Conservation (phyloP, 1,140 invertebrate genomes). For the Gerris buenoi region DNA sequence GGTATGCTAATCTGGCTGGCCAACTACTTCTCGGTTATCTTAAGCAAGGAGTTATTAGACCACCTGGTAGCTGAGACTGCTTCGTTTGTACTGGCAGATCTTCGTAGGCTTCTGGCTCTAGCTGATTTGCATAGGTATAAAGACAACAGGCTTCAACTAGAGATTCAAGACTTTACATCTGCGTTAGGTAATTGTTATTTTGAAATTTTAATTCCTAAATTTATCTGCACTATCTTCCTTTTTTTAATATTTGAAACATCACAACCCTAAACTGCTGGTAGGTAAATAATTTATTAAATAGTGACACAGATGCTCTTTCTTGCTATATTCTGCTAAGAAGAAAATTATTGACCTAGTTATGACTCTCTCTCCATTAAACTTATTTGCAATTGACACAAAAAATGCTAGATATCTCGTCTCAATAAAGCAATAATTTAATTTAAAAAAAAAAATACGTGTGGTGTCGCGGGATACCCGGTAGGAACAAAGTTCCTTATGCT, state of each 20-base stretch:
- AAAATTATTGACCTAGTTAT: no score
- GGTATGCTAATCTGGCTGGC: slow-evolving; percentile 7
- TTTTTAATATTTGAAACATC: neutral
- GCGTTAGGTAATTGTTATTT: slow-evolving; percentile 8
- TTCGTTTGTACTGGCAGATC: slow-evolving; percentile 2
- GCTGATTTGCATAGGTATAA: neutral
- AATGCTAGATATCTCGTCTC: no score
- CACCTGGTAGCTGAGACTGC: slow-evolving; percentile 3
- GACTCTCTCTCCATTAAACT: no score
- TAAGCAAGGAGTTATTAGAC: neutral
- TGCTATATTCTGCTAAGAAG: no score
- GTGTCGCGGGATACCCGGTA: no score
- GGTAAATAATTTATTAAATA: neutral
- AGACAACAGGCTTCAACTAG: neutral
- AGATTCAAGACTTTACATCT: slow-evolving; percentile 2
- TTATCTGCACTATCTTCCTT: neutral
- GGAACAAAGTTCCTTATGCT: no score
- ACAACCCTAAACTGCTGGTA: neutral
- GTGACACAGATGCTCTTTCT: no score
- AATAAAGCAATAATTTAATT: no score
- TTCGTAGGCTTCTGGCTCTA: slow-evolving; percentile 5
- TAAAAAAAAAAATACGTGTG: no score
- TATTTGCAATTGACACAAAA: no score
- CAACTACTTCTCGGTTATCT: neutral
- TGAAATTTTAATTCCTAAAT: neutral